These are phyloP conservation scores for Biston stratarius DNA, from an alignment of 2,888 invertebrate genomes.

Conservation along the genomic window DNA sequence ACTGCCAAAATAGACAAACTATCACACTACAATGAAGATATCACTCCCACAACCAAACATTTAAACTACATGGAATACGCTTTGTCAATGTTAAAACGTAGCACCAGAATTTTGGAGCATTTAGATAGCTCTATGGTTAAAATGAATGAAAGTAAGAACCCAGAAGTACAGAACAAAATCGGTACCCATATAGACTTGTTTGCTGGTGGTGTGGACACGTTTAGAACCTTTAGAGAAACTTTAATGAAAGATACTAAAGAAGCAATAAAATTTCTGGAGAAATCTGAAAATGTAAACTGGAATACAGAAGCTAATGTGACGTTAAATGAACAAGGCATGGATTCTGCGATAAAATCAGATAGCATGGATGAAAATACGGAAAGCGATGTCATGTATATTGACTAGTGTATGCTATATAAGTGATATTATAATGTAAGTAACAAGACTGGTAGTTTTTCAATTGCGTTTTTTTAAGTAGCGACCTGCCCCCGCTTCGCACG, in stretches of 20 bases:
- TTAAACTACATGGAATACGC: constrained; percentile 55
- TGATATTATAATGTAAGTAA: neutral
- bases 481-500: no score
- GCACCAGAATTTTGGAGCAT: constrained; percentile 60
- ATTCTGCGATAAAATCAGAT: constrained; percentile 31
- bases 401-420: neutral
- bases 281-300: constrained; percentile 23
- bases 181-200: constrained; percentile 70
- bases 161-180: constrained; percentile 53
- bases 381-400: constrained; percentile 3
- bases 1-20: constrained; percentile 53
- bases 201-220: constrained; percentile 57
- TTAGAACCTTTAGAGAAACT: constrained; percentile 58
- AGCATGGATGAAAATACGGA: constrained; percentile 9
- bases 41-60: constrained; percentile 19
- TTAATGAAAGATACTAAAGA: constrained; percentile 56
- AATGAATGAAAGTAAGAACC: constrained; percentile 67
- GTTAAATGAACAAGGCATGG: constrained; percentile 22
- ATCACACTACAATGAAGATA: constrained; percentile 52
- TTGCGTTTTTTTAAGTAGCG: no score
- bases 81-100: constrained; percentile 61
- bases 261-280: constrained; percentile 49
- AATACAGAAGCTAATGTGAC: constrained; percentile 45
- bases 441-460: neutral
- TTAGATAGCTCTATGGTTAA: constrained; percentile 66